phyloP scores from a whole-genome alignment of 2,888 invertebrate species.

The Nemotelus pantherinus region DNA sequence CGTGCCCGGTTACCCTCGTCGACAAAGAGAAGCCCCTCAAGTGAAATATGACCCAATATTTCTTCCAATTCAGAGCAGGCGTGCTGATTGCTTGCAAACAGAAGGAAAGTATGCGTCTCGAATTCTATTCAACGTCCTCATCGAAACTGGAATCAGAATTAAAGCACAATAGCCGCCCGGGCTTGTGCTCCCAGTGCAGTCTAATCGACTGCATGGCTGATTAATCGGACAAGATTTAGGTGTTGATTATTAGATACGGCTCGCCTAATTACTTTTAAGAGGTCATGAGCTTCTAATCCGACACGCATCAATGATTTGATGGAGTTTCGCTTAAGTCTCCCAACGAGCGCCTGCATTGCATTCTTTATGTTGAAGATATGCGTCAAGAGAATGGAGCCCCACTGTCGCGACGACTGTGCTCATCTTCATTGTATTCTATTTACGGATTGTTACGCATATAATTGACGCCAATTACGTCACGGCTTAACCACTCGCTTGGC shows the following conservation, averaged over 20 bases:
- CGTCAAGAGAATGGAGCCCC: constrained; percentile 14
- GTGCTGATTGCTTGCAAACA: constrained; percentile 37
- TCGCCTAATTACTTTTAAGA: constrained; percentile 31
- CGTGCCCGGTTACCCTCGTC: constrained; percentile 40
- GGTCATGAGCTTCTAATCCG: constrained; percentile 28
- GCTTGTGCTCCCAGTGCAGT: too few relatives aligned
- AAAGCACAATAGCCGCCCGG: constrained; percentile 2
- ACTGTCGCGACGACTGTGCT: constrained; percentile 17
- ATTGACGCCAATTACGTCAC: constrained; percentile 37
- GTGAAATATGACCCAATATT: constrained; percentile 62
- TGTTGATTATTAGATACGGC: constrained; percentile 30
- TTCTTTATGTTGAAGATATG: neutral
- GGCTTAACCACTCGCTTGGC: neutral
- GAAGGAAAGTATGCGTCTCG: constrained; percentile 28
- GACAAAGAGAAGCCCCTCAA: constrained; percentile 60
- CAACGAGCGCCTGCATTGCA: neutral
- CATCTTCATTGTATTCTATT: constrained; percentile 31
- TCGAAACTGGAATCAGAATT: constrained; percentile 3
- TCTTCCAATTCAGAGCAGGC: constrained; percentile 42
- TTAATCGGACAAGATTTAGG: constrained; percentile 34
- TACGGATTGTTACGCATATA: constrained; percentile 34
- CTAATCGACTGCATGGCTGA: neutral
- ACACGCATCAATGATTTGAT: constrained; percentile 19
- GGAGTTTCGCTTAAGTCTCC: neutral
- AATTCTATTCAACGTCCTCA: constrained; percentile 16